These are phyloP conservation scores for Rhadinocentrus ornatus DNA, from an alignment of 2,797 vertebrate species.

Conservation along the genomic window DNA sequence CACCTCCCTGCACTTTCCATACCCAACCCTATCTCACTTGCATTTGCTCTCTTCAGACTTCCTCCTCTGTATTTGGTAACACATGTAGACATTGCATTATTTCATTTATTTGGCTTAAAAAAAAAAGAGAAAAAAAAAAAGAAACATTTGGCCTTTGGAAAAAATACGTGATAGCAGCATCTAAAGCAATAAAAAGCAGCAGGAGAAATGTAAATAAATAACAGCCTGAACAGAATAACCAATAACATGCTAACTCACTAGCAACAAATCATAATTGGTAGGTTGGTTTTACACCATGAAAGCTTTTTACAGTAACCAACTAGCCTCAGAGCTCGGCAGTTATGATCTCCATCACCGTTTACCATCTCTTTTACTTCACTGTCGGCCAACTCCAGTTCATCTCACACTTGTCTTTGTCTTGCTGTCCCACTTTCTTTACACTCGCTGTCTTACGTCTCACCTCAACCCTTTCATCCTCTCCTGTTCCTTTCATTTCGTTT, in stretches of 20 bases:
- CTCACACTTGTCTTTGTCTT: conserved; percentile 46
- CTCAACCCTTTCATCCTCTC: conserved; percentile 22
- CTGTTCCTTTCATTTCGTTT: not conserved
- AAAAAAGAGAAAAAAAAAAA: conserved; percentile 59
- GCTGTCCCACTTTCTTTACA: conserved; percentile 52
- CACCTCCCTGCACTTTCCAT: conserved; percentile 22
- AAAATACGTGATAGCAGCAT: conserved; percentile 80
- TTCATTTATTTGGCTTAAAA: conserved; percentile 82
- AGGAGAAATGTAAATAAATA: conserved; percentile 82
- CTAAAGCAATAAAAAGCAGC: conserved; percentile 83
- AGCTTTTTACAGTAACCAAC: conserved; percentile 74
- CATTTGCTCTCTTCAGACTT: conserved; percentile 63
- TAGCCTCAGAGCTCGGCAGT: conserved; percentile 34
- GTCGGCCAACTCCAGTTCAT: conserved; percentile 13
- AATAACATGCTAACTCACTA: conserved; percentile 48
- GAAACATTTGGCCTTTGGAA: conserved; percentile 81
- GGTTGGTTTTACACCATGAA: conserved; percentile 73
- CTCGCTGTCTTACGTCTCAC: conserved; percentile 16
- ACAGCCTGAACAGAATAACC: conserved; percentile 56
- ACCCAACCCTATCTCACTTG: conserved; percentile 30
- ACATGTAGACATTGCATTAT: conserved; percentile 80
- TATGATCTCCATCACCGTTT: not conserved
- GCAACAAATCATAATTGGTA: conserved; percentile 66
- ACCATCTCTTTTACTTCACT: conserved; percentile 17
- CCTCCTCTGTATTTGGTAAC: conserved; percentile 81